Conservation (phyloP, 2,888 invertebrate species). For the Cyclophora albipunctata region DNA sequence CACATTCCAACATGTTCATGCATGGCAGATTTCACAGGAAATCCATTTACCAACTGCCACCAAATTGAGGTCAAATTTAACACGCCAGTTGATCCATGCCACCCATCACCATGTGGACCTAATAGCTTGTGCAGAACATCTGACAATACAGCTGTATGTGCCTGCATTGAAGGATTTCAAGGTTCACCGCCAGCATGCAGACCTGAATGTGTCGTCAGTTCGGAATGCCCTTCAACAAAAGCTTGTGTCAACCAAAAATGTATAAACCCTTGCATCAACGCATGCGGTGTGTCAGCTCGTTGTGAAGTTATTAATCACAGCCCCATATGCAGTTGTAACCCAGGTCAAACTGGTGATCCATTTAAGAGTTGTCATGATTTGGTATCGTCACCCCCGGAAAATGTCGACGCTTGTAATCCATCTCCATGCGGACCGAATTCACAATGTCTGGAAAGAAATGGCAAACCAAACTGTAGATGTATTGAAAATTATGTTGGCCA, state of each 20-base stretch:
- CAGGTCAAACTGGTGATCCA: conserved; percentile 86
- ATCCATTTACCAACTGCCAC: conserved; percentile 79
- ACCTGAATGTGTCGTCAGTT: conserved; percentile 89
- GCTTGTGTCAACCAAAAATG: conserved; percentile 90
- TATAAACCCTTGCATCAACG: conserved; percentile 87
- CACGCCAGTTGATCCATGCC: conserved; percentile 79
- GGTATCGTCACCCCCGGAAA: conserved; percentile 41
- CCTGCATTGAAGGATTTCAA: conserved; percentile 83
- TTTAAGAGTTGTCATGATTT: conserved; percentile 83
- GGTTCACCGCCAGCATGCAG: conserved; percentile 88
- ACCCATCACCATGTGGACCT: conserved; percentile 85
- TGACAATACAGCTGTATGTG: conserved; percentile 86
- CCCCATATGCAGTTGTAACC: conserved; percentile 88
- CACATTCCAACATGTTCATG: conserved; percentile 85
- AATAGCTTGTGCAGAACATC: conserved; percentile 86
- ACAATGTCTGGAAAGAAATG: conserved; percentile 79
- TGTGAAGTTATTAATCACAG: conserved; percentile 91
- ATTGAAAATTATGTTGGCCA: conserved; percentile 84
- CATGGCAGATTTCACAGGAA: conserved; percentile 80
- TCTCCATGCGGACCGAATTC: conserved; percentile 90
- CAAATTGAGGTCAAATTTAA: conserved; percentile 37
- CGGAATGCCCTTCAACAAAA: conserved; percentile 86
- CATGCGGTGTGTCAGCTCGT: conserved; percentile 84
- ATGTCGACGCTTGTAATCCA: conserved; percentile 79
- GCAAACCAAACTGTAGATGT: conserved; percentile 84